Evolutionary conservation across 2,888 invertebrate species (phyloP).

Genomic region (Tachina fera): DNA sequence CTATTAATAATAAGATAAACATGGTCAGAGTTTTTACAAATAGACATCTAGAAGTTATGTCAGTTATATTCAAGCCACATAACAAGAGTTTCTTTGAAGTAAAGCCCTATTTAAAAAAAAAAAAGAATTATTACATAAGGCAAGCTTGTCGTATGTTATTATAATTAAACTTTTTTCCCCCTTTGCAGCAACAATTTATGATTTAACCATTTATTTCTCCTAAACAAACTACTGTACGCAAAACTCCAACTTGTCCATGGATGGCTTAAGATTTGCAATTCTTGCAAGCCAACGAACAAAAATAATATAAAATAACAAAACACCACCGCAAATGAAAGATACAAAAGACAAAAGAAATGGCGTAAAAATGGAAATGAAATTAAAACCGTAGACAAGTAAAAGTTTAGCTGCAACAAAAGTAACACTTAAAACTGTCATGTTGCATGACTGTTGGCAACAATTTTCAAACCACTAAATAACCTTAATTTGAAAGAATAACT

Average conservation of each 20-base stretch:
- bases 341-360: conserved; percentile 32
- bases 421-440: conserved; percentile 73
- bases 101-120: too few species aligned
- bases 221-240: conserved; percentile 30
- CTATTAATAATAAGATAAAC: too few species aligned
- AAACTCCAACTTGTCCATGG: conserved; percentile 41
- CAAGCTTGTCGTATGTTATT: too few species aligned
- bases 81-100: too few species aligned
- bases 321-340: conserved; percentile 39
- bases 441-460: conserved; percentile 72
- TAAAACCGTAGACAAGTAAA: conserved; percentile 63
- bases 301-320: conserved; percentile 30
- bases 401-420: conserved; percentile 57
- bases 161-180: neutral
- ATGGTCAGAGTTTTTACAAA: too few species aligned
- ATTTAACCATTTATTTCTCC: neutral
- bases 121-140: too few species aligned
- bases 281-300: neutral
- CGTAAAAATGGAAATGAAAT: conserved; percentile 56
- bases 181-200: neutral
- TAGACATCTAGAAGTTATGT: too few species aligned
- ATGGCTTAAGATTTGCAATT: conserved; percentile 48
- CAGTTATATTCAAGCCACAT: too few species aligned
- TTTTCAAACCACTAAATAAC: conserved; percentile 73
- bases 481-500: conserved; percentile 74